Evolutionary conservation across 2,797 vertebrate species (phyloP).

Genomic region (Coreius guichenoti): DNA sequence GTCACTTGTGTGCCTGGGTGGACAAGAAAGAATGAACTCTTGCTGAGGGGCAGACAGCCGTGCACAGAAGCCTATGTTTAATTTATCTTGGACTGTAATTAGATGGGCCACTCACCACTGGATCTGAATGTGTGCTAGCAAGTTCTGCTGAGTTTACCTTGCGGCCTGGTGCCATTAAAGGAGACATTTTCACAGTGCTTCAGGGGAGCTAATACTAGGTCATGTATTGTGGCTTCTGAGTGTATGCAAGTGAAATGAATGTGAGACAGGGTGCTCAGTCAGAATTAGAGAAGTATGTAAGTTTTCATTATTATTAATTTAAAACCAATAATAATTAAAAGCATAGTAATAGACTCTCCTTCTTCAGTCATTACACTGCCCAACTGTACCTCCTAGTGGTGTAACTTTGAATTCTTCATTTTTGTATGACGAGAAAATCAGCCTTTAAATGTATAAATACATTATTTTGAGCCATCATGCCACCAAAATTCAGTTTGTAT

Average conservation of each 20-base stretch:
- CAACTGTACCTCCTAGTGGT: constrained; percentile 38
- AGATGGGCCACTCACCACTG: constrained; percentile 42
- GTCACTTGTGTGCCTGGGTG: constrained; percentile 48
- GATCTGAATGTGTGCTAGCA: neutral
- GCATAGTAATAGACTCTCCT: neutral
- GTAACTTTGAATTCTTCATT: neutral
- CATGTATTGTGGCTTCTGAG: neutral
- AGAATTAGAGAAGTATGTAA: neutral
- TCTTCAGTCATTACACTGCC: neutral
- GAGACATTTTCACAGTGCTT: constrained; percentile 16
- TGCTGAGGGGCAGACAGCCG: constrained; percentile 50
- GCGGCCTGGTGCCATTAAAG: neutral
- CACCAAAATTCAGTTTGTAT: neutral
- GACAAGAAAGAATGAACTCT: constrained; percentile 56
- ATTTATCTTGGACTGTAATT: constrained; percentile 57
- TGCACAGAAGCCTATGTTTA: constrained; percentile 53
- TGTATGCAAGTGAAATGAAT: neutral
- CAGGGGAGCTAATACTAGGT: neutral
- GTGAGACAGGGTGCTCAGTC: neutral
- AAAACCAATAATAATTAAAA: neutral
- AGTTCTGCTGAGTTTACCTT: constrained; percentile 22
- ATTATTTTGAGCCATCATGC: neutral
- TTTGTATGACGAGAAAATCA: neutral
- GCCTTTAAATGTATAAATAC: neutral
- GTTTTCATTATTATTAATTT: constrained; percentile 1